Conservation (phyloP, 2,113 vertebrate genomes). For the Melanocharis versteri region DNA sequence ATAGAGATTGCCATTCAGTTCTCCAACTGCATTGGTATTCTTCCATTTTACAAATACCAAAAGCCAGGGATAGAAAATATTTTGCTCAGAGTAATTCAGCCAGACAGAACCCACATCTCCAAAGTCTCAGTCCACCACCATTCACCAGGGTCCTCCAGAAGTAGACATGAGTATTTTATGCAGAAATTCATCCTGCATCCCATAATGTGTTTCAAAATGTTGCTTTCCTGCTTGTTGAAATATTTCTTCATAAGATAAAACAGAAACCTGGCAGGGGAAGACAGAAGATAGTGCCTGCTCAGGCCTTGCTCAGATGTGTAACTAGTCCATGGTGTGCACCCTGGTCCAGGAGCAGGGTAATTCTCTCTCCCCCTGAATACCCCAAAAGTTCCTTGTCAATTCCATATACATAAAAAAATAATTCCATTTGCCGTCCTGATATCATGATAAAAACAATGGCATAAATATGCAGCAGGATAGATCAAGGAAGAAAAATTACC, state of each 20-base stretch:
- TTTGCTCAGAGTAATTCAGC: not conserved
- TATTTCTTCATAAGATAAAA: not conserved
- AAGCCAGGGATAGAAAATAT: not conserved
- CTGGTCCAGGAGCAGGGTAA: not conserved
- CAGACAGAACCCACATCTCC: not conserved
- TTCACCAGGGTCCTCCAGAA: not conserved
- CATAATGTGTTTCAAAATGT: not conserved
- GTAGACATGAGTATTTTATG: not conserved
- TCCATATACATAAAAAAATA: not conserved
- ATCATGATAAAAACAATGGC: not conserved
- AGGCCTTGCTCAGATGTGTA: not conserved
- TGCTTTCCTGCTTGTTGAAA: not conserved
- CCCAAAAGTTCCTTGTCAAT: not conserved
- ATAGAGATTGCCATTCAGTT: not conserved
- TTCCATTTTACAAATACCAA: not conserved
- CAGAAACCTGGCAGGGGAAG: not conserved
- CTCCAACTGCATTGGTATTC: not conserved
- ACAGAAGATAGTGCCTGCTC: not conserved
- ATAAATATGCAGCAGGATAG: slow-evolving; percentile 16
- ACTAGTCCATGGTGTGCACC: not conserved
- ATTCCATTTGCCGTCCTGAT: not conserved
- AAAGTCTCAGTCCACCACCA: not conserved
- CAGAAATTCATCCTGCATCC: not conserved
- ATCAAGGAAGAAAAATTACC: slow-evolving; percentile 39
- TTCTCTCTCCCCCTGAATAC: not conserved